phyloP scores from a whole-genome alignment of 1,140 invertebrate genomes.

The Nephila pilipes region DNA sequence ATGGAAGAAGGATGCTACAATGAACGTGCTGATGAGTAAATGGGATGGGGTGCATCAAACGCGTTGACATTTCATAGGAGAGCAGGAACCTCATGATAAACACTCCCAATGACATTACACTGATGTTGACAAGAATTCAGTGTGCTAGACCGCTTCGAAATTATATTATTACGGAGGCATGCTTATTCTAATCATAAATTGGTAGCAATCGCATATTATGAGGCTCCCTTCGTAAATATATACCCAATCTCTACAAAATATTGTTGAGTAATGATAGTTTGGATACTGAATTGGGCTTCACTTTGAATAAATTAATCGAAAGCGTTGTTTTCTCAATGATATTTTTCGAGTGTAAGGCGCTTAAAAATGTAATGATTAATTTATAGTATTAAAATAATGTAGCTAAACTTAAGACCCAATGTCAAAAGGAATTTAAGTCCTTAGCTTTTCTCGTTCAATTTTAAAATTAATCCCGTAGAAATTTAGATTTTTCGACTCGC shows the following conservation, averaged over 20 bases:
- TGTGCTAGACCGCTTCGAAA: not conserved
- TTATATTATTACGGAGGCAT: not conserved
- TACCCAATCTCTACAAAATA: not conserved
- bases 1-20: not conserved
- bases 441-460: no score
- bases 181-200: not conserved
- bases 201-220: not conserved
- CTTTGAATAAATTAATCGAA: no score
- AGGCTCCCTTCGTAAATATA: not conserved
- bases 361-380: no score
- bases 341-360: no score
- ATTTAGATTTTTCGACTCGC: no score
- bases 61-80: not conserved
- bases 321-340: no score
- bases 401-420: no score
- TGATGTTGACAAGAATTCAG: not conserved
- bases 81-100: not conserved
- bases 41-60: not conserved
- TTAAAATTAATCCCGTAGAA: no score
- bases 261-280: no score
- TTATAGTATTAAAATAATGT: no score
- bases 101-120: not conserved
- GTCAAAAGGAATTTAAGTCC: no score
- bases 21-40: not conserved
- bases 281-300: no score